Evolutionary conservation across 2,888 invertebrate genomes (phyloP), one percentile per base, ranked within the genome.

Genomic region (Campopleginae sp.): DNA sequence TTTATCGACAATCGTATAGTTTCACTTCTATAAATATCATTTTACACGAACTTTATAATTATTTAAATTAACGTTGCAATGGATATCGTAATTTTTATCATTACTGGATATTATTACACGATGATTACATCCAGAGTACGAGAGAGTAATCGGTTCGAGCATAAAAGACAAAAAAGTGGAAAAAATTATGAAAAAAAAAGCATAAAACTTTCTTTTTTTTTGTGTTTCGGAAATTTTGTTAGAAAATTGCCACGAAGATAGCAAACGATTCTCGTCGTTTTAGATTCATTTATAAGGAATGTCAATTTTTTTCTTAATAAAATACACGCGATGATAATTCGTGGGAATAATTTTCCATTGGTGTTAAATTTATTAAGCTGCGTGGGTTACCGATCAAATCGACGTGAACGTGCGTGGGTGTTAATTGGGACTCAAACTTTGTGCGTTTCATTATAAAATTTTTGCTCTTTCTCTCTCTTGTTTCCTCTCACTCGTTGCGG

Each of bases 401-500:
- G 46, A 76, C 71, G 31, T 17, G 78, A 12, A 54, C n/a, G 17
- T 17, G 51, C 27, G 87, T 88, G 84, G 87, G 87, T 76, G 87
- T 87, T 88, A 84, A 87, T 88, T 87, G 87, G 86, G 86, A 88
- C 87, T 87, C 85, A 85, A 87, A 86, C 83, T 80, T 81, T 79
- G 68, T 75, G 82, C 86, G 71, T 82, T 86, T 83, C 74, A 71
- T 79, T 80, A 74, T 78, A 76, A 80, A 80, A 84, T 51, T 44
- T 12, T 80, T 31, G 77, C 31, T 42, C 38, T 48, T 17, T 63
- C 58, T 48, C 46, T 27, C n/a, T 44, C 19, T 42, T 17, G 31
- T 27, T 27, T 27, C 10, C 48, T 48, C n/a, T n/a, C 48, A n/a
- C 48, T 48, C 48, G 17, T 54, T 54, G 23, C 23, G 4, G 27